phyloP scores from a whole-genome alignment of 2,113 vertebrate genomes.

The Tricholaema leucomelas region DNA sequence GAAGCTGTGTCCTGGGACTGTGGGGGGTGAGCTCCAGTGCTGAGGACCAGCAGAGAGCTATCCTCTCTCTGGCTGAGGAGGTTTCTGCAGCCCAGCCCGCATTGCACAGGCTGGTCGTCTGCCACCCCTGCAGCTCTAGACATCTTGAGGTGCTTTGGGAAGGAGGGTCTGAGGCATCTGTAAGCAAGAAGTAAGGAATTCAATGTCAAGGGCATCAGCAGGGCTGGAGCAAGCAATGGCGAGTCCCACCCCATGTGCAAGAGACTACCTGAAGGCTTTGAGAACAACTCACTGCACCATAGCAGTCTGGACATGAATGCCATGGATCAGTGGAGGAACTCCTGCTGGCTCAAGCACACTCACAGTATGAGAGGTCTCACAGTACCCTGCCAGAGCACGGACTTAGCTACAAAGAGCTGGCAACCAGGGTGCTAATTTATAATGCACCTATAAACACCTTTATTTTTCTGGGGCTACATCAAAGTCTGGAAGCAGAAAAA shows the following conservation, averaged over 20 bases:
- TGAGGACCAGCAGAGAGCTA: background rate
- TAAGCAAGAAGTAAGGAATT: background rate
- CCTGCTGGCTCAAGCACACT: background rate
- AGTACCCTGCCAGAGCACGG: background rate
- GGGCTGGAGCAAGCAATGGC: background rate
- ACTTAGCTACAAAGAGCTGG: conserved; percentile 32
- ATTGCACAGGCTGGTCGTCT: rapidly evolving
- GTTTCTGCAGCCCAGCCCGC: background rate
- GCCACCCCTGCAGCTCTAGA: background rate
- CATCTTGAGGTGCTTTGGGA: background rate
- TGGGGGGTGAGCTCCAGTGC: background rate
- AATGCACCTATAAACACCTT: conserved; percentile 35
- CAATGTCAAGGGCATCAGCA: background rate
- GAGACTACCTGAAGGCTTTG: background rate
- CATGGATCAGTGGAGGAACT: background rate
- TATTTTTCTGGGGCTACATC: conserved; percentile 54
- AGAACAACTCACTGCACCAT: background rate
- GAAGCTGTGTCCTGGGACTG: background rate
- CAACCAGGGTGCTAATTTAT: conserved; percentile 34
- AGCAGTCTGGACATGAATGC: rapidly evolving
- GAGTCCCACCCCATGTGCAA: background rate
- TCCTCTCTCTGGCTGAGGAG: background rate
- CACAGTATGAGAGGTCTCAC: background rate
- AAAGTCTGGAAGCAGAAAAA: conserved; percentile 67
- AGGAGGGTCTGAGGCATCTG: background rate